Evolutionary conservation across 2,797 vertebrate species (phyloP).

Genomic region (Petrocephalus schoutedeni): DNA sequence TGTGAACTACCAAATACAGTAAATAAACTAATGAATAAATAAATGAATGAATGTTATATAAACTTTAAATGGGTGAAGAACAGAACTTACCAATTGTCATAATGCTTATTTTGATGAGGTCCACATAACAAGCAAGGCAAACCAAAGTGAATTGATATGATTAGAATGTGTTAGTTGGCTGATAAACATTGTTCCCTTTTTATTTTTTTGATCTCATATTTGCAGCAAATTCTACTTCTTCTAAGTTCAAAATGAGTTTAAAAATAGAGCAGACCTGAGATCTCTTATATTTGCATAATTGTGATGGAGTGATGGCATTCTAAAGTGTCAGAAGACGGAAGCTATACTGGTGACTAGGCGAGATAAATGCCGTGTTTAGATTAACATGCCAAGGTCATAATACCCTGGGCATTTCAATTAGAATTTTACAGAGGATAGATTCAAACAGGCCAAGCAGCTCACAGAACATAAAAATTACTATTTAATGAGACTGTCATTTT

Average conservation of each 20-base stretch:
- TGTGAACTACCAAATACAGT: neutral
- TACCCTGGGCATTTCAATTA: constrained; percentile 65
- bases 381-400: constrained; percentile 69
- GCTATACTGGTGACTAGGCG: constrained; percentile 57
- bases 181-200: neutral
- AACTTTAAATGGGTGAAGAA: neutral
- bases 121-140: neutral
- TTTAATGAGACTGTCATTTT: constrained; percentile 61
- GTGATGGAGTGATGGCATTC: constrained; percentile 52
- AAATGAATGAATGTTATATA: neutral
- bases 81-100: neutral
- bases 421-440: constrained; percentile 50
- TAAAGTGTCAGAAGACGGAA: constrained; percentile 55
- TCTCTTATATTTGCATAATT: constrained; percentile 47
- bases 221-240: constrained; percentile 49
- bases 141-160: neutral
- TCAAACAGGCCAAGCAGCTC: constrained; percentile 44
- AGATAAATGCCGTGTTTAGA: constrained; percentile 67
- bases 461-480: constrained; percentile 53
- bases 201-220: neutral
- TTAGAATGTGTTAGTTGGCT: neutral
- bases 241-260: constrained; percentile 49
- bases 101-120: neutral
- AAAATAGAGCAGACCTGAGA: constrained; percentile 49
- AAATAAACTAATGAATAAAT: neutral